phyloP scores from a whole-genome alignment of 2,113 vertebrate species.

The Nycticebus coucang region DNA sequence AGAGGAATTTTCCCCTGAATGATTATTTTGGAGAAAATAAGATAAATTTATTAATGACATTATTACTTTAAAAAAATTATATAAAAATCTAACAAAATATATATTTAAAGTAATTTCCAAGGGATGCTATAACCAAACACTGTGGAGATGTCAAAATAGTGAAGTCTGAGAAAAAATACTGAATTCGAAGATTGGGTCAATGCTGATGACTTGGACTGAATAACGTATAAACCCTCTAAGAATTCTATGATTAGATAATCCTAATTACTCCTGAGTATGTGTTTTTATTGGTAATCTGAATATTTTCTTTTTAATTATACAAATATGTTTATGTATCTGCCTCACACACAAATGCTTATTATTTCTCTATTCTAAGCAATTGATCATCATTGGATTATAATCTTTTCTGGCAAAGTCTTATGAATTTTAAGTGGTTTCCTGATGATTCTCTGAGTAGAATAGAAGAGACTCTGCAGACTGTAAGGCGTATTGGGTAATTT shows the following conservation, averaged over 20 bases:
- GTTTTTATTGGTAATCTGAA: background rate
- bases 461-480: background rate
- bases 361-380: background rate
- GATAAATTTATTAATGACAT: background rate
- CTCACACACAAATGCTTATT: background rate
- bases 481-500: background rate
- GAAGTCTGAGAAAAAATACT: background rate
- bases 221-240: background rate
- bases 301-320: background rate
- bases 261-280: background rate
- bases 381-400: background rate
- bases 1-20: background rate
- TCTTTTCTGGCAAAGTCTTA: background rate
- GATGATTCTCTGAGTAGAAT: background rate
- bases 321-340: background rate
- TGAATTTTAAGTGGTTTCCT: background rate
- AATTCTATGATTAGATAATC: background rate
- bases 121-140: background rate
- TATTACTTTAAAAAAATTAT: background rate
- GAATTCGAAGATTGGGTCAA: background rate
- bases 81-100: background rate
- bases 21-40: background rate
- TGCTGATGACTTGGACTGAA: background rate
- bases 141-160: background rate
- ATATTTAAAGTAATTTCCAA: background rate